Base-by-base conservation (phyloP, 2,113 vertebrate genomes). In the Solenodon paradoxus region DNA sequence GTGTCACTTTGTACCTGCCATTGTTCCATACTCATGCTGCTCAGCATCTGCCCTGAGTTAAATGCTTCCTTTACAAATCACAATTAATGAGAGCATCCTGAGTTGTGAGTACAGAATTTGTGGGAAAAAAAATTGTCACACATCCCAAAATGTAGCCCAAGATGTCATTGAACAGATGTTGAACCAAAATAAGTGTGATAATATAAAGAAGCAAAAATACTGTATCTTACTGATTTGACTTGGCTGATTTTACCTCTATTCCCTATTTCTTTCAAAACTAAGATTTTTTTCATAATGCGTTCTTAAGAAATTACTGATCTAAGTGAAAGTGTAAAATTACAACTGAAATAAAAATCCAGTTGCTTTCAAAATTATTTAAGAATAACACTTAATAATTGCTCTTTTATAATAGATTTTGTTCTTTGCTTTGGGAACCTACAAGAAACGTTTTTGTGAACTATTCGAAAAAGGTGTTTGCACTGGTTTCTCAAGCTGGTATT, bases 101-200 rank as follows among this genome's bases (percentile, higher is more conserved):
- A 71, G 22, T 57, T 96, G 20, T 96, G n/a, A 96, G 20, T 79
- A 93, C 78, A 94, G 42, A 92, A 89, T 45, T n/a, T 71, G 9
- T 92, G 28, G 22, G 32, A 96, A 96, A 97, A 95, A 16, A 94
- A 88, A 92, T 64, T 90, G 40, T 95, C 55, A 83, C 9, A 6
- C 61, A 94, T 95, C 89, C 45, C 64, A 94, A 93, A 96, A 92
- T 95, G 32, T 3, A 93, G 68, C 0, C 22, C 61, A 8, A 93
- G 77, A 95, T 95, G 78, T 95, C 59, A 88, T 8, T 61, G 53
- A 96, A 90, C 55, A 97, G 95, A 98, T 75, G 61, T 96, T 95
- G 82, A 97, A 89, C 0, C 88, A 57, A 96, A 98, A 90, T 10
- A 3, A 92, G n/a, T 83, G 59, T 92, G 53, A 90, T 89, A 94